Conservation (phyloP, 2,113 vertebrate species). For the Paradisaea rubra region DNA sequence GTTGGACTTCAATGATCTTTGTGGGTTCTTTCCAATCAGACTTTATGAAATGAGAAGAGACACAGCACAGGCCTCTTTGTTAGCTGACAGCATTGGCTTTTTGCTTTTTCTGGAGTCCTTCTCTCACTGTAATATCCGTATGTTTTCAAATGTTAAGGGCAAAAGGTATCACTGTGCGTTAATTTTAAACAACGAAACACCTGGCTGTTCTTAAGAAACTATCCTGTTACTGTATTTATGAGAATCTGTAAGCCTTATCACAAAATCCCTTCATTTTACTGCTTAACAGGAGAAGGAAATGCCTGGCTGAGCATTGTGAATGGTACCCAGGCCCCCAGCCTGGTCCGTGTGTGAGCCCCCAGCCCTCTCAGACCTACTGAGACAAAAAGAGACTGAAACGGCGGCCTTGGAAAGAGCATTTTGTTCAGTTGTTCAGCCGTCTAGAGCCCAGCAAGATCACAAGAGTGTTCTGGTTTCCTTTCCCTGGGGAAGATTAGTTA, state of each 20-base stretch:
- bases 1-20: not conserved
- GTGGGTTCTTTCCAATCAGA: not conserved
- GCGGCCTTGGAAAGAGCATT: not conserved
- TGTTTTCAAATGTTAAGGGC: not conserved
- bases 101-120: not conserved
- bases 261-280: not conserved
- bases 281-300: not conserved
- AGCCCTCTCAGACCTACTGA: not conserved
- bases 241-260: not conserved
- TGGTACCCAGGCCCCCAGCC: not conserved
- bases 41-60: not conserved
- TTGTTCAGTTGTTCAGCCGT: not conserved
- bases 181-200: not conserved
- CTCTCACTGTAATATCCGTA: fast-evolving
- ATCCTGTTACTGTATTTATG: not conserved
- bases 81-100: not conserved
- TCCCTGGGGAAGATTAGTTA: not conserved
- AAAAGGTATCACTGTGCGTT: not conserved
- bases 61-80: not conserved
- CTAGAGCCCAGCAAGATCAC: not conserved
- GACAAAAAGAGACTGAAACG: not conserved
- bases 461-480: not conserved
- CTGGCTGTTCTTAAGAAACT: not conserved
- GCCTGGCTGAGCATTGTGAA: not conserved
- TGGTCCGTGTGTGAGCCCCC: not conserved